phyloP scores from a whole-genome alignment of 2,888 invertebrate species.

The Bembecia ichneumoniformis region DNA sequence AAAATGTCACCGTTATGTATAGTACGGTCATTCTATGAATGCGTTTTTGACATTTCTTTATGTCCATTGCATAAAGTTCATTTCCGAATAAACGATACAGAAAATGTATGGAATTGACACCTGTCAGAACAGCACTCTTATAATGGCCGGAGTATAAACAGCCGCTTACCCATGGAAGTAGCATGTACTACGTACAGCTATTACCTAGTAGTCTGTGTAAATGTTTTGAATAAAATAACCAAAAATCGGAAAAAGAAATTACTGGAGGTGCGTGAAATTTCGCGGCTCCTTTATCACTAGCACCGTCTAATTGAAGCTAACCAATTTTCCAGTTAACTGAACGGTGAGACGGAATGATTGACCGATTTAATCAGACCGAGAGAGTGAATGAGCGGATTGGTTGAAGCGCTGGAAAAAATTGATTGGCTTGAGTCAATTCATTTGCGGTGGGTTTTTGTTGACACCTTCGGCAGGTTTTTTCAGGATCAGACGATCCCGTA shows the following conservation, averaged over 20 bases:
- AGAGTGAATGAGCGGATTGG: constrained; percentile 41
- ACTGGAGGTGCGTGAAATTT: neutral
- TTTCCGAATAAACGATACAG: too few relatives aligned
- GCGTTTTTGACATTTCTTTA: too few relatives aligned
- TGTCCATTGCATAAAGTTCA: too few relatives aligned
- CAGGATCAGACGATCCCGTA: neutral
- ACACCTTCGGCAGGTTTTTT: constrained; percentile 41
- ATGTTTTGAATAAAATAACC: too few relatives aligned
- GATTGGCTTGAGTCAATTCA: constrained; percentile 62
- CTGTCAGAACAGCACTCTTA: too few relatives aligned
- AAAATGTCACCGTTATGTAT: too few relatives aligned
- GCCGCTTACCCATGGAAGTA: too few relatives aligned
- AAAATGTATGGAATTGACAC: too few relatives aligned
- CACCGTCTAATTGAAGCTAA: constrained; percentile 46
- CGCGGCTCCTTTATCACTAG: constrained; percentile 47
- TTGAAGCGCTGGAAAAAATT: constrained; percentile 44
- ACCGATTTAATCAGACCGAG: constrained; percentile 56
- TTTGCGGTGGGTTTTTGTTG: constrained; percentile 57
- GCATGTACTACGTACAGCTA: too few relatives aligned
- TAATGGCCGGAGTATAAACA: too few relatives aligned
- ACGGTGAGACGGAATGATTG: constrained; percentile 64
- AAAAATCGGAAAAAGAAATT: too few relatives aligned
- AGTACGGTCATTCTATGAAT: too few relatives aligned
- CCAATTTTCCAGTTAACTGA: constrained; percentile 68
- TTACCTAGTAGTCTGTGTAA: neutral